These are phyloP conservation scores for Solenopsis fugax DNA, from an alignment of 1,140 invertebrate genomes.

Conservation along the genomic window DNA sequence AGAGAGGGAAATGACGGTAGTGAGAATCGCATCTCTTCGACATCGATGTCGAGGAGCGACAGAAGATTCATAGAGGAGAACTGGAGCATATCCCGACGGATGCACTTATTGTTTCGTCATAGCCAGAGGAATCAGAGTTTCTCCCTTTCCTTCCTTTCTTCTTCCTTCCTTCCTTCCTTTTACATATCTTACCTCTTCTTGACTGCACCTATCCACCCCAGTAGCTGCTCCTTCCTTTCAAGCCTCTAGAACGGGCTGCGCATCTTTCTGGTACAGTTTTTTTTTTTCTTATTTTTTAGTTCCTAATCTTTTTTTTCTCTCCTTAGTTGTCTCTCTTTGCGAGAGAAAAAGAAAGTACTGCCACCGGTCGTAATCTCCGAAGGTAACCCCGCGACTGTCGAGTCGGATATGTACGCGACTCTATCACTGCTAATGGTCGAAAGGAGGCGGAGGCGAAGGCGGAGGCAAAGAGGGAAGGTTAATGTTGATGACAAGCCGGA, in stretches of 20 bases:
- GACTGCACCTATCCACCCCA: not conserved
- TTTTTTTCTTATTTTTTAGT: slow-evolving; percentile 2
- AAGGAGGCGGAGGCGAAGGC: not conserved
- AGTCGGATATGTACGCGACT: slow-evolving; percentile 45
- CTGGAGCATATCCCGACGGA: slow-evolving; percentile 63
- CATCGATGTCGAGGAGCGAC: not conserved
- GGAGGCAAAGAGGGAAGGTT: too few species aligned
- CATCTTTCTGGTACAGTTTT: not conserved
- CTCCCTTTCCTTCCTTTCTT: not conserved
- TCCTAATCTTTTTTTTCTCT: slow-evolving; percentile 9
- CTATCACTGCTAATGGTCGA: slow-evolving; percentile 55
- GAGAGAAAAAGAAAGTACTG: not conserved
- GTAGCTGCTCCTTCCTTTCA: slow-evolving; percentile 9
- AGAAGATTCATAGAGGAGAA: slow-evolving; percentile 40
- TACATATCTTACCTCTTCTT: not conserved
- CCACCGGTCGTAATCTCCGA: slow-evolving; percentile 44
- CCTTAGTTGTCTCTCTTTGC: not conserved
- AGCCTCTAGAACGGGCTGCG: not conserved
- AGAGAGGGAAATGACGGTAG: not conserved
- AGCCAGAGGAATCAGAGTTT: slow-evolving; percentile 49
- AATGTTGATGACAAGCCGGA: slow-evolving; percentile 21
- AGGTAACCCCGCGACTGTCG: not conserved
- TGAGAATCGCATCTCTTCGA: slow-evolving; percentile 22
- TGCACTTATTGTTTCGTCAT: slow-evolving; percentile 68
- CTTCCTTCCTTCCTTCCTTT: not conserved